These are phyloP conservation scores for Stegostoma tigrinum DNA, from an alignment of 2,113 vertebrate genomes.

Conservation along the genomic window DNA sequence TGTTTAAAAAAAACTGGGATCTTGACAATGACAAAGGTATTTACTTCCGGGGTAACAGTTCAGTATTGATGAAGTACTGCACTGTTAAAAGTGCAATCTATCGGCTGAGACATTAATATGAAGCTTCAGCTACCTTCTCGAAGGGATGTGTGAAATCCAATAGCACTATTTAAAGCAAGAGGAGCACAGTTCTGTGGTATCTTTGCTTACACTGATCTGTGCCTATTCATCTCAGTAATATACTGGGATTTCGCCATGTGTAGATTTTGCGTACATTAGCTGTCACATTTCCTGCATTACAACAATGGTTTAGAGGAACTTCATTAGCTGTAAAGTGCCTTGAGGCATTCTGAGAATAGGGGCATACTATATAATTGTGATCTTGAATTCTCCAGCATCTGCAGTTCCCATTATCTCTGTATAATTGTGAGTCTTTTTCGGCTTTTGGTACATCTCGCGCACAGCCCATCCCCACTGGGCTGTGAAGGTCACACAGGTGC, in stretches of 20 bases:
- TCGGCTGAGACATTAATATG: neutral
- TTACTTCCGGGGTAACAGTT: neutral
- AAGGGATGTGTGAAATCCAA: too few relatives aligned
- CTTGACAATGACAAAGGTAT: neutral
- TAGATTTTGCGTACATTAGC: neutral
- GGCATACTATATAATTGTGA: neutral
- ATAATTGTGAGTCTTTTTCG: neutral
- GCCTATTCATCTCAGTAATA: neutral
- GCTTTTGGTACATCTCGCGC: neutral
- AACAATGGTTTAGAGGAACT: neutral
- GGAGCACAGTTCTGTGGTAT: neutral
- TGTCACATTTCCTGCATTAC: neutral
- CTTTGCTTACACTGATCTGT: neutral
- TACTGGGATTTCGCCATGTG: neutral
- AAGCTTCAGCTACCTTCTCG: neutral
- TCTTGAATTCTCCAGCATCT: too few relatives aligned
- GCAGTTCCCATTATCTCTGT: too few relatives aligned
- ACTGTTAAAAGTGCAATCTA: neutral
- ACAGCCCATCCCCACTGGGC: neutral
- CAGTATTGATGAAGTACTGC: neutral
- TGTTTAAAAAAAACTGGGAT: neutral
- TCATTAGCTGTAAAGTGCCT: neutral
- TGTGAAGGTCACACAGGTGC: neutral
- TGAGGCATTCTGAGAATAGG: neutral
- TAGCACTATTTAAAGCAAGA: neutral